Percentiles rank a stretch among this genome's conserved stretches.
Evolutionary conservation across 2,888 invertebrate genomes (phyloP).

Genomic region (Eristalinus sepulchralis): DNA sequence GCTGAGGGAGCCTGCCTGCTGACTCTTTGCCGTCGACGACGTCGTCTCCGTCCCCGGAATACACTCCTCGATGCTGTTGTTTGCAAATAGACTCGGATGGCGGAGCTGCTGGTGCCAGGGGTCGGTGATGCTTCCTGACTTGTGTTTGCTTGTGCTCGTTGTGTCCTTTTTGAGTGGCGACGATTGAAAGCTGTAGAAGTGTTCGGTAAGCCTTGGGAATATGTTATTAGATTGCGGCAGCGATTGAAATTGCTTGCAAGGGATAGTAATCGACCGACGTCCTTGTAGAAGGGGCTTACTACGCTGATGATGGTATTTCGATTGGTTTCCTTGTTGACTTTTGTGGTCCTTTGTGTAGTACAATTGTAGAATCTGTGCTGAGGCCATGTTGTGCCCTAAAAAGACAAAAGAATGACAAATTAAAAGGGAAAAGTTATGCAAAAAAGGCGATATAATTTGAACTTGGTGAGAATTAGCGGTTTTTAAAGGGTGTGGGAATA

Average conservation of each 20-base stretch:
- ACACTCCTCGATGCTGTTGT: slow-evolving; percentile 39
- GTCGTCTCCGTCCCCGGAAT: not conserved
- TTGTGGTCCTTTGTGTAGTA: slow-evolving; percentile 77
- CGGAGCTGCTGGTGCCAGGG: slow-evolving; percentile 40
- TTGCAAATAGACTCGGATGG: slow-evolving; percentile 33
- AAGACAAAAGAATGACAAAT: slow-evolving; percentile 57
- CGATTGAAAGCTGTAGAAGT: slow-evolving; percentile 36
- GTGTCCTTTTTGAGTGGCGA: not conserved
- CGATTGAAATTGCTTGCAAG: slow-evolving; percentile 36
- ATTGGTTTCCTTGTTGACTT: slow-evolving; percentile 75
- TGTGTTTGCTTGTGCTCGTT: not conserved
- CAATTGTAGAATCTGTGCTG: slow-evolving; percentile 81
- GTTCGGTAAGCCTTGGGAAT: slow-evolving; percentile 36
- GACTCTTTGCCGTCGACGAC: not conserved
- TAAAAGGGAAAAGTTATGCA: too few species aligned
- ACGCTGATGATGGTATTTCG: slow-evolving; percentile 65
- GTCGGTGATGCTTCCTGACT: slow-evolving; percentile 11
- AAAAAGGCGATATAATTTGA: too few species aligned
- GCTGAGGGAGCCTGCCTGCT: not conserved
- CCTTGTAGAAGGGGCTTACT: slow-evolving; percentile 45
- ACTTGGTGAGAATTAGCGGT: too few species aligned
- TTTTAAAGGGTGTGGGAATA: too few species aligned
- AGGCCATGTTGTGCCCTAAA: slow-evolving; percentile 81
- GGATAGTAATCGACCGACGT: slow-evolving; percentile 33
- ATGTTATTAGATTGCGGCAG: slow-evolving; percentile 32